phyloP scores from a whole-genome alignment of 23 tunicate genomes.

The Corella eumyota region DNA sequence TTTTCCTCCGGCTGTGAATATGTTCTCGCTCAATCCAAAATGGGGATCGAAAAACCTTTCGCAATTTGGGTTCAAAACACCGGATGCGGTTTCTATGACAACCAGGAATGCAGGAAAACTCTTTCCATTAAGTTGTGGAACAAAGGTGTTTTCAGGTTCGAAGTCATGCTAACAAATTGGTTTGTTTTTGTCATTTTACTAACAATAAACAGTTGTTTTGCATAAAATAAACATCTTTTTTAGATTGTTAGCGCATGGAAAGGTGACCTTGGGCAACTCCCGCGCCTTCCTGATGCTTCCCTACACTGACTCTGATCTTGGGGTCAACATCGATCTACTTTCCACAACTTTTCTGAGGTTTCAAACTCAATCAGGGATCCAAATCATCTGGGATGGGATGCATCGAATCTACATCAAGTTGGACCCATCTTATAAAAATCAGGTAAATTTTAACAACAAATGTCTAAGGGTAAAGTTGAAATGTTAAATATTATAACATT shows the following conservation, averaged over 20 bases:
- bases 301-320: constrained; percentile 9
- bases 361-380: constrained; percentile 32
- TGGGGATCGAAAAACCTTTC: constrained; percentile 28
- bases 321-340: constrained; percentile 25
- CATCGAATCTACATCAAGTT: constrained; percentile 61
- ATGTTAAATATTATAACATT: neutral
- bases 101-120: constrained; percentile 58
- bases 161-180: no score
- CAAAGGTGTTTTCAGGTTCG: constrained; percentile 33
- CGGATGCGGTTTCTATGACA: constrained; percentile 90
- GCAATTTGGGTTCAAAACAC: constrained; percentile 82
- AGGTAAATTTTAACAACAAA: constrained; percentile 13
- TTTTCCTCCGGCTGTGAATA: constrained; percentile 90
- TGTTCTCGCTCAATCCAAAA: constrained; percentile 57
- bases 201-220: no score
- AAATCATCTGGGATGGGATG: constrained; percentile 69
- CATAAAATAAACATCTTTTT: neutral
- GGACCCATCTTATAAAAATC: constrained; percentile 41
- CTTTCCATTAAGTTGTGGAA: constrained; percentile 41
- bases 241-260: constrained; percentile 28
- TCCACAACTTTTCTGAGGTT: constrained; percentile 44
- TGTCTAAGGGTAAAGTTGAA: neutral
- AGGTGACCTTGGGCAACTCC: constrained; percentile 27
- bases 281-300: constrained; percentile 33
- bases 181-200: neutral